Conservation (phyloP, 2,888 invertebrate genomes). For the Tigriopus californicus region DNA sequence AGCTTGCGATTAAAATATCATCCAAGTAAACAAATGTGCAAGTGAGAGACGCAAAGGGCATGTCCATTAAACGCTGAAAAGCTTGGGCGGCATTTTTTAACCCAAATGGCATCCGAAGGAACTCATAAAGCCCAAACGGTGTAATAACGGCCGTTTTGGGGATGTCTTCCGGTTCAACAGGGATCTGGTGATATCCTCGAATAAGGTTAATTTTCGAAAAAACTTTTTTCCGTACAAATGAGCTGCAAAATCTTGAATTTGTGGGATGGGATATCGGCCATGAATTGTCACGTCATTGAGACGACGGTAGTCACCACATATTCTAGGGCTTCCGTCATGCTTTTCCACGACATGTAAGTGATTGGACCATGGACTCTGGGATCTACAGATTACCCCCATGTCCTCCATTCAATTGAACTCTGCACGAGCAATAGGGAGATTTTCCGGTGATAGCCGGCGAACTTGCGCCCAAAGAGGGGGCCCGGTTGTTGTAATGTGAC, state of each 20-base stretch:
- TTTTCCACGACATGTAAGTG: too few relatives aligned
- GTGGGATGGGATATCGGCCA: conserved; percentile 26
- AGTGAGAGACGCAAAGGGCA: background rate
- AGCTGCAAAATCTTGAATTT: conserved; percentile 24
- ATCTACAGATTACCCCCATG: background rate
- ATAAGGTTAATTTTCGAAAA: background rate
- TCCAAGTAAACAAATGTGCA: background rate
- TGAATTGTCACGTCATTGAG: conserved; percentile 24
- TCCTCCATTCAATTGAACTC: background rate
- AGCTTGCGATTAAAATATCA: background rate
- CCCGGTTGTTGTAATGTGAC: background rate
- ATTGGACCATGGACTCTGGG: background rate
- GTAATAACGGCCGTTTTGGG: background rate
- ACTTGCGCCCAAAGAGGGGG: background rate
- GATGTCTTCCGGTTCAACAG: background rate
- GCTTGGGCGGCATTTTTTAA: conserved; percentile 20
- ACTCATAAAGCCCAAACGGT: background rate
- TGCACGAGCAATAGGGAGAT: background rate
- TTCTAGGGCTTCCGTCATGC: conserved; percentile 18
- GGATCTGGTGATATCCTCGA: background rate
- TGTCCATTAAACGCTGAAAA: background rate
- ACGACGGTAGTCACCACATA: conserved; percentile 27
- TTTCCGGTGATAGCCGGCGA: background rate
- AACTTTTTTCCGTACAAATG: conserved; percentile 15
- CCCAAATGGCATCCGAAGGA: conserved; percentile 23